Base-by-base conservation (phyloP, 2,797 vertebrate species). In the Petrocephalus schoutedeni region DNA sequence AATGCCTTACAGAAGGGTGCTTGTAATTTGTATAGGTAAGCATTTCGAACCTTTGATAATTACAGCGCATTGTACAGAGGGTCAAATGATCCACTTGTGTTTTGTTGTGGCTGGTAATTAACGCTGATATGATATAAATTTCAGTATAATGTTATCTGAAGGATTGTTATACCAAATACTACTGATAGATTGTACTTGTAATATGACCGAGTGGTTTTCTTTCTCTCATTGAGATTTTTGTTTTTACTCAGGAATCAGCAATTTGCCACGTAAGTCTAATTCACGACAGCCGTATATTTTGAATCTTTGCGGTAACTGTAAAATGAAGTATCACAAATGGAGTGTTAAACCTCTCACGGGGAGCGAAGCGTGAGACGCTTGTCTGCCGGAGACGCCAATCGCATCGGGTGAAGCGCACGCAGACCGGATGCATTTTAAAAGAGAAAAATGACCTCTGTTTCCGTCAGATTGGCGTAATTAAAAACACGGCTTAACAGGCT, bases 381-480 rank as follows among this genome's bases (percentile, higher is more conserved):
- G n/a, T 86, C 10, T 28, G 21, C 54, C 19, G 56, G 54, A 61
- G 8, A 88, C 28, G 32, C 54, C 21, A 49, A 87, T 87, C 8
- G 32, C 54, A n/a, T 16, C 53, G 51, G 10, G 45, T 88, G 74
- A 88, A 84, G 84, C 36, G 51, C 49, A 16, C 19, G 19, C 82
- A 2, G 23, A 88, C 51, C 28, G 64, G 21, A 85, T 85, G 49
- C 54, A 54, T 71, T 87, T 87, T 21, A 71, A 71, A 71, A 51
- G 51, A 28, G 61, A 87, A 71, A 87, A 71, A 87, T 87, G 9
- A 71, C 86, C 49, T 28, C 77, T 51, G 87, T 84, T 84, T 64
- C 87, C 77, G 91, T 94, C 92, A 93, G 92, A 94, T 94, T 91
- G 90, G 49, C 92, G 89, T 94, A 94, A 94, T 95, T 95, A 93